These are phyloP conservation scores for Steromphala cineraria DNA, from an alignment of 2,888 invertebrate species.

Conservation along the genomic window DNA sequence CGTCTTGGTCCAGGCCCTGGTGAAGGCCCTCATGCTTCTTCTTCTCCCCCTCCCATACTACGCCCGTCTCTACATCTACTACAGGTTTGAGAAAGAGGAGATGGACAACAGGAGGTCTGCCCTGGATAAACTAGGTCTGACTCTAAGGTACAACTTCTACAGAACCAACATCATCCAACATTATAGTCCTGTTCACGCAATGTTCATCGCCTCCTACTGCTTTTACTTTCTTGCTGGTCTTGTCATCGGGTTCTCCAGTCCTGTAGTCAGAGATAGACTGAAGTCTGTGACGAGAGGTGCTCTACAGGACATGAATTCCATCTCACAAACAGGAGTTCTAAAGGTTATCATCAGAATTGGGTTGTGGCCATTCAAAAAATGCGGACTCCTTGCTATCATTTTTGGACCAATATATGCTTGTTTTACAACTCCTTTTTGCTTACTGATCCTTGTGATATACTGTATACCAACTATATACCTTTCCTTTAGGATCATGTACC, in stretches of 20 bases:
- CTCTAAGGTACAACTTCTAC: constrained; percentile 56
- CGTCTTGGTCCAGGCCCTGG: constrained; percentile 51
- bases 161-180: constrained; percentile 67
- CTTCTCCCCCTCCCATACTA: constrained; percentile 70
- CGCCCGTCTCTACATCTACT: constrained; percentile 66
- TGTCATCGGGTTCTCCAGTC: constrained; percentile 58
- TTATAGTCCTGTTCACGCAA: constrained; percentile 64
- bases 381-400: constrained; percentile 65
- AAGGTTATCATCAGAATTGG: constrained; percentile 62
- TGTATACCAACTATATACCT: constrained; percentile 70
- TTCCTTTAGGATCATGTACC: constrained; percentile 65
- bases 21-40: constrained; percentile 61
- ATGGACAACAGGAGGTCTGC: constrained; percentile 49
- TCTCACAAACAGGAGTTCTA: constrained; percentile 66
- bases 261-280: constrained; percentile 53
- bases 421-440: constrained; percentile 57
- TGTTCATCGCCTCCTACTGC: constrained; percentile 67
- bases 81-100: constrained; percentile 67
- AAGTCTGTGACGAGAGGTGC: constrained; percentile 61
- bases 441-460: constrained; percentile 61
- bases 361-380: constrained; percentile 70
- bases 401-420: constrained; percentile 62
- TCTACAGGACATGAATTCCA: constrained; percentile 66
- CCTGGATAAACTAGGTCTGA: constrained; percentile 45
- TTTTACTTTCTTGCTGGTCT: constrained; percentile 64